Evolutionary conservation across 2,797 vertebrate genomes (phyloP), one percentile per base, ranked within the genome.

Genomic region (Varecia variegata): DNA sequence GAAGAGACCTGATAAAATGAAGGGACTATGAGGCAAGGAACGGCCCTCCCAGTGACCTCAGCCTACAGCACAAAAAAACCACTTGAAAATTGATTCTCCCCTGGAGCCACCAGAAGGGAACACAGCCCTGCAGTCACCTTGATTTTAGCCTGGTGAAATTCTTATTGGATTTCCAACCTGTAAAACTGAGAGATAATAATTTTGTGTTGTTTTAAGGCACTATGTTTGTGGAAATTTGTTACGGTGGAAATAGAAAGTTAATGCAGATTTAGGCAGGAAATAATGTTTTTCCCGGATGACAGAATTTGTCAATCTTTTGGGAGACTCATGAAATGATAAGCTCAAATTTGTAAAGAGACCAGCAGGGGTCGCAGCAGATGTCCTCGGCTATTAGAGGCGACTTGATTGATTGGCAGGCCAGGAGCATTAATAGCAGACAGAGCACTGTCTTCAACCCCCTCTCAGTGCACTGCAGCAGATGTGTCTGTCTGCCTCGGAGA

Each of bases 371-470:
- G 38, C 23, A 9, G 32, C 27, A 17, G 68, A 38, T 38, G 76
- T 54, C 43, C 38, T 38, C 25, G 10, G 45, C 68, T 47, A 38
- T 86, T 43, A 92, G 70, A n/a, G 3, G 40, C 54, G 17, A 35
- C 14, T 38, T 50, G 93, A 92, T 38, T 50, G 93, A 92, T 0
- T 38, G 88, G 74, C 83, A 91, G 54, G 52, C 5, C 35, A 15
- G 43, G 21, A 40, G 3, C 20, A 18, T 27, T 21, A 15, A 20
- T 14, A 10, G n/a, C 0, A 40, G 80, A 23, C 56, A 8, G 70
- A 7, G 2, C 6, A 2, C 2, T 0, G 7, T 40, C 14, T 13
- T 47, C 5, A 0, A 1, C 30, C 43, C 32, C 81, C 27, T 38
- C 58, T 7, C n/a, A 11, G 20, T 13, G 45, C 40, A 2, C 7